Base-by-base conservation (phyloP, 2,888 invertebrate genomes). In the Apamea monoglypha region DNA sequence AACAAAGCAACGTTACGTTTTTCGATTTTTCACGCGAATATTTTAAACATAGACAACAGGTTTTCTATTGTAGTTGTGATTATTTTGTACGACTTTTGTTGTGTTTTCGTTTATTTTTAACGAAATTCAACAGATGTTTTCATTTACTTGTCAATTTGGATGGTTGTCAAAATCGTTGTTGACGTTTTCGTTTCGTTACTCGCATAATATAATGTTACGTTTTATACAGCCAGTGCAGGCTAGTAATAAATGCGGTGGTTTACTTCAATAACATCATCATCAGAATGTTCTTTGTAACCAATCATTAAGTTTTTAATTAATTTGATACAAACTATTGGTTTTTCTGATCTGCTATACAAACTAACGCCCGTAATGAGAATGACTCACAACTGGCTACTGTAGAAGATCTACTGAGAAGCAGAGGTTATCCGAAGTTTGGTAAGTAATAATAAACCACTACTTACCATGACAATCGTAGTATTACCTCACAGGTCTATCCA, bases 121-220 rank as follows among this genome's bases (percentile, higher is more conserved):
- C 66, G 86, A 88, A 86, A 90, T 89, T 87, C 83, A 82, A 89
- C 92, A 91, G 91, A 91, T 95, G 93, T 94, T 95, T 94, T 92
- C 88, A 83, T 92, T 91, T 83, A 96, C 96, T 96, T 96, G 96
- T 95, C 96, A 96, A 96, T 96, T 96, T 96, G 90, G 81, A 53
- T 90, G 87, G 85, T 81, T 86, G 86, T 87, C 89, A 90, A 87
- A 87, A 68, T 73, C 21, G 85, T 78, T 72, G 70, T 68, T 53
- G 40, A 74, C 78, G 66, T 85, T 73, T 85, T 74, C 68, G 76
- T 85, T 85, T 85, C 66, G 82, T 88, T 81, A 68, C 40, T 59
- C 21, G 56, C 1, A 61, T 63, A 18, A 44, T 1, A 1, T 32
- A 40, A 10, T 36, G 61, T 56, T 44, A 66, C 68, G 50, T 50